Base-by-base conservation (phyloP, 37 sponge, comb jelly and placozoan genomes). In the Hexactinellida sp. region DNA sequence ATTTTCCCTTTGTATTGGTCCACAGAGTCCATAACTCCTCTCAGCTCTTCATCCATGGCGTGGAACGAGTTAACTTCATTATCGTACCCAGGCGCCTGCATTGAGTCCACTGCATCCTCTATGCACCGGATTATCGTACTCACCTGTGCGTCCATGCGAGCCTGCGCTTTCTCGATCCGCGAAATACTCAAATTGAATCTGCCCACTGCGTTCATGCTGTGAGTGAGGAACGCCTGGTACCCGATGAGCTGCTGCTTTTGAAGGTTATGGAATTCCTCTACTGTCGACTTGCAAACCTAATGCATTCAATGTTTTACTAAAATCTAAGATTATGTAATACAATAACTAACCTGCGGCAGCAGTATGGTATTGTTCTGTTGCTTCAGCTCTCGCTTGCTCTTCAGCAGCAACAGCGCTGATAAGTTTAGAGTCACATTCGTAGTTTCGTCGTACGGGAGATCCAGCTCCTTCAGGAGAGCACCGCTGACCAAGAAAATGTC, bases 371-470 rank as follows among this genome's bases (percentile, higher is more conserved):
- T 63, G 76, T 63, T 63, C 34, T 63, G 76, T 23, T 23, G 32
- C 76, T 63, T 63, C 76, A 63, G 34, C 34, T 63, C 76, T n/a
- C 76, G 76, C 76, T 63, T 63, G 76, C 76, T 63, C 76, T 63
- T 63, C 32, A 63, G 25, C 34, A 3, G 28, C 28, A 63, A n/a
- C 25, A 63, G 21, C 34, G 76, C 76, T 3, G 76, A 63, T n/a
- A 63, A 28, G 34, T 63, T 63, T 3, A 7, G 1, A 7, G 76
- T 63, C 25, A 63, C 76, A n/a, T 63, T 63, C 3, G 13, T 10
- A 23, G 3, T 28, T n/a, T 10, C 21, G 34, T 63, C 76, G 21
- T 63, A n/a, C 34, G 76, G 76, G 76, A 63, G 76, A n/a, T 63
- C 76, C 76, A 63, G 30, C 76, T 63, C 76, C 34, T 63, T 63